A percentile compares a stretch with the other conserved stretches of the same genome.
Evolutionary conservation across 1,140 invertebrate genomes (phyloP).

Genomic region (Aporrectodea caliginosa): DNA sequence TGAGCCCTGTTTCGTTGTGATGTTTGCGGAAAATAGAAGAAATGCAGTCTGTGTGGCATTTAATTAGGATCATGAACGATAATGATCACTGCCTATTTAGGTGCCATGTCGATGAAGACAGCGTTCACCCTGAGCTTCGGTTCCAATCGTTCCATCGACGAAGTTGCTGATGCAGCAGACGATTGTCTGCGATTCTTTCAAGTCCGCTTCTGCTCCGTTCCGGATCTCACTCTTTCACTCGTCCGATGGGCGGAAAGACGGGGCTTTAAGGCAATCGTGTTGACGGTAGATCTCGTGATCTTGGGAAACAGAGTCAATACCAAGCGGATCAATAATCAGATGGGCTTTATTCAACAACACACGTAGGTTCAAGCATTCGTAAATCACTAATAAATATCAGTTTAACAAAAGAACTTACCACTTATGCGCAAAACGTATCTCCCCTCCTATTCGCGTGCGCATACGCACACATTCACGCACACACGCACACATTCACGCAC

Average conservation of each 20-base stretch:
- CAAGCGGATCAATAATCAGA: not conserved
- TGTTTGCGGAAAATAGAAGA: too few species aligned
- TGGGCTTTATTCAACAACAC: not conserved
- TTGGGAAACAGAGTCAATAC: not conserved
- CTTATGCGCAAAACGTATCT: not conserved
- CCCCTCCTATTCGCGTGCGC: not conserved
- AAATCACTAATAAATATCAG: not conserved
- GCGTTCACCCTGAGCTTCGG: not conserved
- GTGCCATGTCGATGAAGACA: not conserved
- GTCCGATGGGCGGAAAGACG: not conserved
- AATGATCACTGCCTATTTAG: too few species aligned
- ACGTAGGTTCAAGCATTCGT: not conserved
- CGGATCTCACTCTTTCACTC: not conserved
- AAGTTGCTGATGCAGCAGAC: not conserved
- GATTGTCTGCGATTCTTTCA: not conserved
- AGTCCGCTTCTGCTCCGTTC: not conserved
- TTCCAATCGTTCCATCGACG: not conserved
- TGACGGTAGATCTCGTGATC: not conserved
- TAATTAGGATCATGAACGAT: too few species aligned
- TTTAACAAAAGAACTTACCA: not conserved
- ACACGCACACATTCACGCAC: too few species aligned
- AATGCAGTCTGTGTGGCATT: too few species aligned
- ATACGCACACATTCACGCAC: not conserved
- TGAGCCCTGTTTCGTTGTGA: too few species aligned
- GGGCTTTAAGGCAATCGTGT: not conserved